These are phyloP conservation scores for Dicaeum eximium DNA, from an alignment of 2,113 vertebrate genomes.

Conservation along the genomic window DNA sequence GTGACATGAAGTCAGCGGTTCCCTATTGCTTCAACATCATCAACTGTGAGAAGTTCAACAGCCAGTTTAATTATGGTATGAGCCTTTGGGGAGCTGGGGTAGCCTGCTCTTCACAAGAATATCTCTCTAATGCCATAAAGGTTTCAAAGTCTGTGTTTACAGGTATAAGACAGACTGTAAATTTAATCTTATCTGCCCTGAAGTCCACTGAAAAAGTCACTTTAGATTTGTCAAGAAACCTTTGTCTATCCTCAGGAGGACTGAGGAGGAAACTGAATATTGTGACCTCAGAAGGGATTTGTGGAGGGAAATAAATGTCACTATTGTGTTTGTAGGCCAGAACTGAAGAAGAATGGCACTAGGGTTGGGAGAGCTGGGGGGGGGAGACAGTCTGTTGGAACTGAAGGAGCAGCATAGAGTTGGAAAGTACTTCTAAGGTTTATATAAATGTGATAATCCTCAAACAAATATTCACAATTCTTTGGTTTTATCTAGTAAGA, in stretches of 20 bases:
- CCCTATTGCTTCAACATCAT: slow-evolving; percentile 91
- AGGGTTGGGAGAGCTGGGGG: neutral
- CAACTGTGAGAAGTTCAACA: slow-evolving; percentile 95
- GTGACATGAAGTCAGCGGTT: slow-evolving; percentile 72
- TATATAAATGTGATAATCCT: slow-evolving; percentile 5
- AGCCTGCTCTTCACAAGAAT: neutral
- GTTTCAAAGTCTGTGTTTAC: neutral
- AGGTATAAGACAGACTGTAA: neutral
- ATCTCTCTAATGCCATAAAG: neutral
- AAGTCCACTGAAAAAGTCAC: neutral
- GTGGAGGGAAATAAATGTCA: neutral
- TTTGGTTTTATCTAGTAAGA: neutral
- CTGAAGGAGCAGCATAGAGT: neutral
- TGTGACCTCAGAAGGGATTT: neutral
- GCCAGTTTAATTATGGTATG: slow-evolving; percentile 95
- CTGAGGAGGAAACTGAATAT: neutral
- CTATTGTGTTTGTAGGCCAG: neutral
- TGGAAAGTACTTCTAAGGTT: neutral
- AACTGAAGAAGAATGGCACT: neutral
- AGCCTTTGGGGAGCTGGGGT: neutral
- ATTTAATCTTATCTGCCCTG: neutral
- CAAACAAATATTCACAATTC: neutral
- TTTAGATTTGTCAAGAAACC: neutral
- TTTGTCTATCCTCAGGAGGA: neutral
- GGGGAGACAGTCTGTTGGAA: neutral